These are phyloP conservation scores for Apogon talboti DNA, from an alignment of 2,797 vertebrate genomes.

Conservation along the genomic window DNA sequence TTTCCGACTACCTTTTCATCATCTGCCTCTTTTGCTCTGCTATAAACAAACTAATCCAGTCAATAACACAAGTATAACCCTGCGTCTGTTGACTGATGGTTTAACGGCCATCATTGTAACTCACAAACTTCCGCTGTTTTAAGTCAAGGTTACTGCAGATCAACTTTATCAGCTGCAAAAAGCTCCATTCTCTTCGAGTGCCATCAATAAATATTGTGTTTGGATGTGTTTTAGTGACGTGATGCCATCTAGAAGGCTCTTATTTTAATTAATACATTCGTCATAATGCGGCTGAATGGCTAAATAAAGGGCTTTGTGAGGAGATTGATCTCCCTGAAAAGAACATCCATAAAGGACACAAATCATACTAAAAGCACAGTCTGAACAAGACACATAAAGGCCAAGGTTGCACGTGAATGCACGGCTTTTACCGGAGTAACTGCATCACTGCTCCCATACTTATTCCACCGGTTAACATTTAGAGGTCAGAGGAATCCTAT, in stretches of 20 bases:
- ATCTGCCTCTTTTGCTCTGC: background rate
- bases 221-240: slow-evolving; percentile 73
- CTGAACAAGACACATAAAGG: slow-evolving; percentile 56
- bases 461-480: background rate
- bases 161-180: slow-evolving; percentile 54
- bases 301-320: slow-evolving; percentile 77
- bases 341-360: slow-evolving; percentile 75
- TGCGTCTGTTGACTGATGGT: slow-evolving; percentile 41
- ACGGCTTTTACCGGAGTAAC: slow-evolving; percentile 23
- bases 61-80: slow-evolving; percentile 13
- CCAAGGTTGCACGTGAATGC: slow-evolving; percentile 52
- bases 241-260: slow-evolving; percentile 72
- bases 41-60: background rate
- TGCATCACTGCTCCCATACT: slow-evolving; percentile 25
- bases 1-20: slow-evolving; percentile 11
- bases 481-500: too few species aligned
- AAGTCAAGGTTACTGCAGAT: slow-evolving; percentile 60
- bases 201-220: slow-evolving; percentile 78
- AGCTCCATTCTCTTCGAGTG: slow-evolving; percentile 22
- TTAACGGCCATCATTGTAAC: slow-evolving; percentile 52
- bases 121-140: slow-evolving; percentile 47
- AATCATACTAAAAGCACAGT: slow-evolving; percentile 83
- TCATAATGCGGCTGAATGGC: slow-evolving; percentile 75
- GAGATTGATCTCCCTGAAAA: slow-evolving; percentile 76
- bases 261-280: slow-evolving; percentile 84